Evolutionary conservation across 2,797 vertebrate genomes (phyloP), one percentile per base, ranked within the genome.

Genomic region (Pempheris klunzingeri): DNA sequence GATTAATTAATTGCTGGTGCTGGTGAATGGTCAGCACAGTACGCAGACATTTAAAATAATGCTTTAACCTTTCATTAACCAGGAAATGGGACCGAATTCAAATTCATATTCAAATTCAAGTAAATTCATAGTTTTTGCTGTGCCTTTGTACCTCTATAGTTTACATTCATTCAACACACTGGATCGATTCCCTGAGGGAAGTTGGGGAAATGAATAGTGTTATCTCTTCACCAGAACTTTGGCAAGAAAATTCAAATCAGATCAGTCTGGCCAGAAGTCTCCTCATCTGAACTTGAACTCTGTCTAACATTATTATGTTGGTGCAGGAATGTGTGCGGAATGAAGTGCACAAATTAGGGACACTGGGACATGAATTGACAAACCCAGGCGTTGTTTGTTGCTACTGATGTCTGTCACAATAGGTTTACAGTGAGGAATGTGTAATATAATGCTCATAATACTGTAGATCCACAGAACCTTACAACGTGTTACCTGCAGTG

Each of bases 321-420:
- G 0, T 11, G 5, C 3, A 39, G n/a, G n/a, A n/a, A n/a, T n/a
- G n/a, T n/a, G n/a, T n/a, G n/a, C n/a, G n/a, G n/a, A 49, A 41
- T 46, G 3, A 26, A 26, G 5, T 38, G 5, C 11, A 36, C 32
- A 60, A 28, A 76, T 41, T 10, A 63, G n/a, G 39, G 9, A 66
- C 38, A 18, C 3, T 5, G 3, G 57, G 72, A 30, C 43, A 30
- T 55, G 41, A 55, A 36, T 17, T 17, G 65, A 43, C 61, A 34
- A 36, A 30, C 30, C 9, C 24, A 18, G 58, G 73, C 53, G 84
- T 71, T 71, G 59, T 63, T 46, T 74, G n/a, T 74, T 60, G 28
- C 39, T 28, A 2, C 22, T 4, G 2, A 1, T 55, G 5, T 75
- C 78, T 90, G 85, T 86, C 86, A 71, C 75, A 87, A 88, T 1